phyloP scores from a whole-genome alignment of 2,113 vertebrate species.

The Hiodon tergisus region DNA sequence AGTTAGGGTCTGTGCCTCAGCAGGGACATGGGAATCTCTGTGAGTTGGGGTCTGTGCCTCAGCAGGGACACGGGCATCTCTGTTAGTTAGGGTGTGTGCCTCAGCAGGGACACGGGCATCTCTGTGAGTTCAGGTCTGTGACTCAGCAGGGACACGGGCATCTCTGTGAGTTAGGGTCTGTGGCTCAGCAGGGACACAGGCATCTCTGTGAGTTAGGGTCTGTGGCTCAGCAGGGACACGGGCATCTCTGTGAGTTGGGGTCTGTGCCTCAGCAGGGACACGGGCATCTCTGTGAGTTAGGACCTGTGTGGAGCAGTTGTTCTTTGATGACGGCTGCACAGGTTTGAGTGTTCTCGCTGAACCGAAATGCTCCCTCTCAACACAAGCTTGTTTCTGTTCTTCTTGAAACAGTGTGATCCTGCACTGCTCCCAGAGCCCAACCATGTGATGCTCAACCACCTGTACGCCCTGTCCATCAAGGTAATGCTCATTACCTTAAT shows the following conservation, averaged over 20 bases:
- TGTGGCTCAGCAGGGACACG: too few relatives aligned
- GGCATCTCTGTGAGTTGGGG: too few relatives aligned
- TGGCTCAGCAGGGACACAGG: slow-evolving; percentile 92
- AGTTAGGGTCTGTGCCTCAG: too few relatives aligned
- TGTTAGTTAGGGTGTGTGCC: neutral
- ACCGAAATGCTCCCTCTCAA: neutral
- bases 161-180: neutral
- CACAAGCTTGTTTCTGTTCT: neutral
- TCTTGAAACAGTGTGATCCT: slow-evolving; percentile 77
- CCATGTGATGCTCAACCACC: slow-evolving; percentile 96
- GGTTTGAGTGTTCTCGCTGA: neutral
- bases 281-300: slow-evolving; percentile 77
- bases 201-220: slow-evolving; percentile 73
- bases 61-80: neutral
- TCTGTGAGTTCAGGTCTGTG: neutral
- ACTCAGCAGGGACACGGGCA: neutral
- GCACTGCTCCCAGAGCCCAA: slow-evolving; percentile 96
- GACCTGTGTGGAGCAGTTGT: too few relatives aligned
- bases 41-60: neutral
- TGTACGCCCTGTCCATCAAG: slow-evolving; percentile 96
- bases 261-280: too few relatives aligned
- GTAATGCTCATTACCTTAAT: slow-evolving; percentile 45
- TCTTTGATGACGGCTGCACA: neutral
- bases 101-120: too few relatives aligned
- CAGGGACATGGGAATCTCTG: too few relatives aligned